Percentiles rank a stretch among this genome's conserved stretches.
These are phyloP conservation scores for Ceriagrion tenellum DNA, from an alignment of 2,888 invertebrate species.

Conservation along the genomic window DNA sequence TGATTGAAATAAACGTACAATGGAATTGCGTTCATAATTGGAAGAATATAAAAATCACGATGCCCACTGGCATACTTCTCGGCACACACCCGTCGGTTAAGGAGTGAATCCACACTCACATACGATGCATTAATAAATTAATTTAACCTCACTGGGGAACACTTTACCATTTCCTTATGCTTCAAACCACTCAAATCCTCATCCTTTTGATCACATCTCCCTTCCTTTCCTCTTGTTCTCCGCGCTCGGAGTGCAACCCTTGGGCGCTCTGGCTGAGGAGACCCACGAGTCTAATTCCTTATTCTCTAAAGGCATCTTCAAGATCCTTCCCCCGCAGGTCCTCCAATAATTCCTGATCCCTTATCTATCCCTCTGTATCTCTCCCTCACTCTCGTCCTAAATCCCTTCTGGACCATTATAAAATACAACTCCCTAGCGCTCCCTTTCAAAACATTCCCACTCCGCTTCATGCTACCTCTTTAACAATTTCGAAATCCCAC, in stretches of 20 bases:
- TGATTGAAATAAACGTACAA: no score
- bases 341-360: background rate
- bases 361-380: background rate
- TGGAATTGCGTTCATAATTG: no score
- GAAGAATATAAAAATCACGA: no score
- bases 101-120: no score
- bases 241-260: background rate
- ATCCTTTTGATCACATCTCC: no score
- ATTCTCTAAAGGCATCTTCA: background rate
- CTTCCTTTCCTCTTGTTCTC: no score
- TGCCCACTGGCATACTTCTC: no score
- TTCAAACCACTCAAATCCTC: no score
- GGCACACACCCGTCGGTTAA: no score
- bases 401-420: background rate
- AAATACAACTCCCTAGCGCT: background rate
- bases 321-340: background rate
- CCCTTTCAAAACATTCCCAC: background rate
- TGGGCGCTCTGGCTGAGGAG: background rate
- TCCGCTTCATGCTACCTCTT: background rate
- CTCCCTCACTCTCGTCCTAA: background rate
- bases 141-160: no score
- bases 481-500: background rate
- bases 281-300: background rate
- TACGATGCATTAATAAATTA: no score
- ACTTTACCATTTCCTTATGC: no score